Percentiles rank a stretch among this genome's conserved stretches.
Evolutionary conservation across 2,888 invertebrate species (phyloP).

Genomic region (Toxonevra muliebris): DNA sequence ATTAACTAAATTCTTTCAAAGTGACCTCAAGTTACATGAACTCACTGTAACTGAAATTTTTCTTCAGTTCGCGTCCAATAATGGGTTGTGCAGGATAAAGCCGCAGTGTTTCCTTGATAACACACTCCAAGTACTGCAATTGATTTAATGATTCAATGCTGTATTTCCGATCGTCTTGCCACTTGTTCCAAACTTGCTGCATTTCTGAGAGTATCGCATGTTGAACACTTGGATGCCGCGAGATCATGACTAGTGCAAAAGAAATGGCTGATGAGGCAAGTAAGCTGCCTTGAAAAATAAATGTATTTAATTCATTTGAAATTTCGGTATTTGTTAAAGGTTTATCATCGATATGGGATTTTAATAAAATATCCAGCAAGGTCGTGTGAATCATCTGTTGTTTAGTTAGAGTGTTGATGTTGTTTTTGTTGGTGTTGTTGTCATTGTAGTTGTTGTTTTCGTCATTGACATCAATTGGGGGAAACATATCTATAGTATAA

Average conservation of each 20-base stretch:
- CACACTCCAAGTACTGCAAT: constrained; percentile 43
- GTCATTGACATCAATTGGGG: too few relatives aligned
- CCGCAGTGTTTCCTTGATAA: too few relatives aligned
- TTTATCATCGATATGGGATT: not conserved
- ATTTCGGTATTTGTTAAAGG: constrained; percentile 37
- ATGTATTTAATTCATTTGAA: constrained; percentile 43
- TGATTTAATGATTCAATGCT: constrained; percentile 24
- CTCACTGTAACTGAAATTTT: constrained; percentile 49
- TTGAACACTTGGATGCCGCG: constrained; percentile 48
- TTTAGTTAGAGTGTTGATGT: too few relatives aligned
- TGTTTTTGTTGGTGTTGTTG: constrained; percentile 26
- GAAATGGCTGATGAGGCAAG: constrained; percentile 45
- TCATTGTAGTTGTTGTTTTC: too few relatives aligned
- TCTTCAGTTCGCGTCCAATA: constrained; percentile 41
- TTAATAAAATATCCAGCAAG: constrained; percentile 41
- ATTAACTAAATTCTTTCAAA: not conserved
- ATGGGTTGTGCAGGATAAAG: constrained; percentile 70
- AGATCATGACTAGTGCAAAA: constrained; percentile 44
- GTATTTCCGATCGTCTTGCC: not conserved
- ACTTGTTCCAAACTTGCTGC: constrained; percentile 13
- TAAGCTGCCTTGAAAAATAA: constrained; percentile 44
- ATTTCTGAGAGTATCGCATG: constrained; percentile 28
- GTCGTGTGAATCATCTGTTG: too few relatives aligned
- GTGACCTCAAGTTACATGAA: not conserved
- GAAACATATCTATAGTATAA: too few relatives aligned